Evolutionary conservation across 2,113 vertebrate genomes (phyloP).

Genomic region (Calidris pugnax): DNA sequence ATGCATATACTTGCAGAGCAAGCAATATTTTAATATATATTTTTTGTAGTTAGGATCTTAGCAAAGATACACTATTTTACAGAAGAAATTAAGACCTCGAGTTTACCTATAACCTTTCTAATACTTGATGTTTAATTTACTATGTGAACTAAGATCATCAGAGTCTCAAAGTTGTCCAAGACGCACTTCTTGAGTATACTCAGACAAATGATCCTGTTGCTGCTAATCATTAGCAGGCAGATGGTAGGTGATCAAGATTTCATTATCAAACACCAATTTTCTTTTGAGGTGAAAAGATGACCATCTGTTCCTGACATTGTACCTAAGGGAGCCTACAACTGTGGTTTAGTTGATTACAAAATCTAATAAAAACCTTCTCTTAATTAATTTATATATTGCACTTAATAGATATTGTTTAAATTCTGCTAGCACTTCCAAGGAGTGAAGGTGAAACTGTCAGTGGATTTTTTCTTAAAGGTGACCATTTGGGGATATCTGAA

Average conservation of each 20-base stretch:
- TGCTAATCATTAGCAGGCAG: slow-evolving; percentile 52
- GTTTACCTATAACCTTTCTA: background rate
- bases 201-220: slow-evolving; percentile 35
- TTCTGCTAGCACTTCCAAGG: background rate
- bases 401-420: background rate
- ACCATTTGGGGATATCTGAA: background rate
- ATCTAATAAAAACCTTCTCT: background rate
- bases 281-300: slow-evolving; percentile 49
- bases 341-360: background rate
- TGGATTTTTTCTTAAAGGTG: background rate
- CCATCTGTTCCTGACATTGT: slow-evolving; percentile 49
- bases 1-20: background rate
- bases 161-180: background rate
- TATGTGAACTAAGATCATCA: background rate
- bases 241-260: slow-evolving; percentile 65
- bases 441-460: background rate
- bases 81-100: background rate
- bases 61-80: background rate
- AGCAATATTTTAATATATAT: background rate
- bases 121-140: background rate
- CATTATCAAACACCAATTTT: slow-evolving; percentile 61
- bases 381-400: background rate
- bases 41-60: background rate
- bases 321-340: background rate
- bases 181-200: background rate